Conservation (phyloP, 2,113 vertebrate species). For the Cololabis saira region DNA sequence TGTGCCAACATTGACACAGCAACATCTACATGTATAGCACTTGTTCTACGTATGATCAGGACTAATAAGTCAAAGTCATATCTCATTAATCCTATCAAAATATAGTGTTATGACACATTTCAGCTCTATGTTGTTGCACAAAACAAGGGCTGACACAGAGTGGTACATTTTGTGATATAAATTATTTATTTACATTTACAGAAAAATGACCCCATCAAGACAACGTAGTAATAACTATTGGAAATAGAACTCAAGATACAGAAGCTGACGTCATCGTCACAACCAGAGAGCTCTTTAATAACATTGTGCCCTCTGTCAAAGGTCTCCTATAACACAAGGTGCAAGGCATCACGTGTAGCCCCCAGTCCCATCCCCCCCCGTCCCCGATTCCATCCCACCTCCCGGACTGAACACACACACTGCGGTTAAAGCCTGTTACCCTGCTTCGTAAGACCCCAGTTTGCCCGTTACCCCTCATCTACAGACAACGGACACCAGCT, state of each 20-base stretch:
- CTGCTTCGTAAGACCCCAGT: constrained; percentile 69
- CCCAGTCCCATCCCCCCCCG: constrained; percentile 50
- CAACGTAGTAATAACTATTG: constrained; percentile 98
- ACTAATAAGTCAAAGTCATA: no score
- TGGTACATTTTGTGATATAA: constrained; percentile 93
- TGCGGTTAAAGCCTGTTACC: constrained; percentile 62
- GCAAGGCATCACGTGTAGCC: constrained; percentile 99
- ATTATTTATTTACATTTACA: constrained; percentile 99
- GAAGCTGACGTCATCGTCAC: constrained; percentile 80
- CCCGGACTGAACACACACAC: constrained; percentile 48
- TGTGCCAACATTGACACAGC: no score
- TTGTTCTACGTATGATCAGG: no score
- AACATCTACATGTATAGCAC: no score
- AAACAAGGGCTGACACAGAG: constrained; percentile 19
- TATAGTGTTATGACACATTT: no score
- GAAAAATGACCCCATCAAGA: constrained; percentile 99
- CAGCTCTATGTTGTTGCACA: neutral
- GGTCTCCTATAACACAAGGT: constrained; percentile 99
- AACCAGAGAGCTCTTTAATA: constrained; percentile 91
- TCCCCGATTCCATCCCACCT: constrained; percentile 18
- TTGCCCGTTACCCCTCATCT: constrained; percentile 66
- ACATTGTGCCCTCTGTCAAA: constrained; percentile 91
- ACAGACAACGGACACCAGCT: constrained; percentile 71
- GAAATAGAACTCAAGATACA: constrained; percentile 95
- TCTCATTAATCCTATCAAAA: no score